A percentile compares a stretch with the other conserved stretches of the same genome.
Conservation (phyloP, 2,888 invertebrate genomes). For the Perithous albicinctus region DNA sequence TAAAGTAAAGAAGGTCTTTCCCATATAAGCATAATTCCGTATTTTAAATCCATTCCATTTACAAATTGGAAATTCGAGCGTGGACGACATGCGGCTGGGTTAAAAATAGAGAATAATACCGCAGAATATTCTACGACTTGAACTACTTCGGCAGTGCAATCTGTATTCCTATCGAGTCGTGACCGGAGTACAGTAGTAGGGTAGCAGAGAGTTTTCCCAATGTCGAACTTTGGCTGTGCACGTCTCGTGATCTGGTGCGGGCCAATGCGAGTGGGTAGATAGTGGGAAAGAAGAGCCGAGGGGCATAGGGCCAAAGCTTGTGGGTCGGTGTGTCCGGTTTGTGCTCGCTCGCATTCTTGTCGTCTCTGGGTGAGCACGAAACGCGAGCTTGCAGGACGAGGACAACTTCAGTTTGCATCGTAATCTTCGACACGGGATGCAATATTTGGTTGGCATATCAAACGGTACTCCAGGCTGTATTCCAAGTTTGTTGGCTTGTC, state of each 20-base stretch:
- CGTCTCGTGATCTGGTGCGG: conserved; percentile 55
- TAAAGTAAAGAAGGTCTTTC: neutral
- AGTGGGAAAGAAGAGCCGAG: conserved; percentile 7
- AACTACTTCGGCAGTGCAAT: conserved; percentile 27
- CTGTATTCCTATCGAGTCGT: conserved; percentile 58
- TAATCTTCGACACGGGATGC: conserved; percentile 41
- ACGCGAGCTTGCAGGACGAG: neutral
- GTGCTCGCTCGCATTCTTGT: conserved; percentile 24
- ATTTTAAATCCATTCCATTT: conserved; percentile 25
- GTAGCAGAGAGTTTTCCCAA: conserved; percentile 58
- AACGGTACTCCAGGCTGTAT: conserved; percentile 1
- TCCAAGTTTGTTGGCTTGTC: conserved; percentile 1
- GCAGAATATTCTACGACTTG: conserved; percentile 23
- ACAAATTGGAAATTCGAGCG: conserved; percentile 24
- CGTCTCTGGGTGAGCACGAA: conserved; percentile 7
- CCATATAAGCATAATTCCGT: neutral
- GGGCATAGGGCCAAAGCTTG: conserved; percentile 10
- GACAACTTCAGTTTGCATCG: conserved; percentile 32
- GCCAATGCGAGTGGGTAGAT: conserved; percentile 23
- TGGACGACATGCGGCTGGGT: conserved; percentile 2
- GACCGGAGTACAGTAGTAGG: conserved; percentile 35
- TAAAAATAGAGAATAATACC: conserved; percentile 20
- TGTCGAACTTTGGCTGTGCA: conserved; percentile 57
- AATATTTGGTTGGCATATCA: conserved; percentile 47
- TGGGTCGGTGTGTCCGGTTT: conserved; percentile 27